Conservation (phyloP, 1,140 invertebrate species). For the Apis florea region DNA sequence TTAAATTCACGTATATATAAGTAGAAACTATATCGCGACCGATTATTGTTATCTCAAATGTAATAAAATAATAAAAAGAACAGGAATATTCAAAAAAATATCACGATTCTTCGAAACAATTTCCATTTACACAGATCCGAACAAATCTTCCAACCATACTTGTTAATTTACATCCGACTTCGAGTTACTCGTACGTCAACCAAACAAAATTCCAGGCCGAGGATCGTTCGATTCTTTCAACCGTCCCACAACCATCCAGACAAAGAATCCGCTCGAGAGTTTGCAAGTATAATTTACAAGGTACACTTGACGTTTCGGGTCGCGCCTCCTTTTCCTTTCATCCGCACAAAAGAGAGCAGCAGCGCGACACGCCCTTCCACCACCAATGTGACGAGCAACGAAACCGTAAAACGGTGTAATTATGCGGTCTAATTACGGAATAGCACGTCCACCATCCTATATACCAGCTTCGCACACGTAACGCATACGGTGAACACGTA, state of each 20-base stretch:
- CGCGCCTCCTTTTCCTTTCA: constrained; percentile 53
- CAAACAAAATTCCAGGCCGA: background rate
- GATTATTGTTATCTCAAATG: too few relatives aligned
- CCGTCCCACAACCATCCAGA: background rate
- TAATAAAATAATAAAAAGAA: too few relatives aligned
- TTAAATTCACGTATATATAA: too few relatives aligned
- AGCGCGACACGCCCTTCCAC: constrained; percentile 49
- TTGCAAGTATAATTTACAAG: constrained; percentile 17
- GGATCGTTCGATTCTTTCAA: background rate
- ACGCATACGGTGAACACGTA: background rate
- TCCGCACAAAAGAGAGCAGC: constrained; percentile 20
- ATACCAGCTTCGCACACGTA: background rate
- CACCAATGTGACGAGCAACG: background rate
- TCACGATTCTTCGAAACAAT: too few relatives aligned
- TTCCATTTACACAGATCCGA: too few relatives aligned
- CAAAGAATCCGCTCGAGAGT: background rate
- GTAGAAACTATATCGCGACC: too few relatives aligned
- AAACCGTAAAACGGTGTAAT: constrained; percentile 50
- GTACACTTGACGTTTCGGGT: background rate
- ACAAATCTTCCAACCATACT: too few relatives aligned
- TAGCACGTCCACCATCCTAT: constrained; percentile 4
- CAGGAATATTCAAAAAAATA: too few relatives aligned
- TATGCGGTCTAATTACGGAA: constrained; percentile 60
- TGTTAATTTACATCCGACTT: background rate
- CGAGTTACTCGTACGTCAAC: background rate